Base-by-base conservation (phyloP, 2,797 vertebrate species). In the Amniataba percoides region DNA sequence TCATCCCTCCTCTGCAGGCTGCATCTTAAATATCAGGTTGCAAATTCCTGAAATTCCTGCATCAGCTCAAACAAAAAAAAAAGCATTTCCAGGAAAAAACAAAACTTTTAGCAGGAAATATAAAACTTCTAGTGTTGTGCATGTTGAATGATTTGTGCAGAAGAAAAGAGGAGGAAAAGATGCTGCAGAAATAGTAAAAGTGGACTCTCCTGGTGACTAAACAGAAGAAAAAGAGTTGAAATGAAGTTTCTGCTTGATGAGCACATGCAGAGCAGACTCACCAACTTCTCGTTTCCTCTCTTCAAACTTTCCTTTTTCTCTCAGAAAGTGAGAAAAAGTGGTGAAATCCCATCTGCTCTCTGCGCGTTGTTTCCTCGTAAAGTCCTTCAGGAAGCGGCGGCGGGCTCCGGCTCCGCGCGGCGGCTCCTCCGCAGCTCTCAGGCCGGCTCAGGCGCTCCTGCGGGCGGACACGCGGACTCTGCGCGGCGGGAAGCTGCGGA, bases 11-110 rank as follows among this genome's bases (percentile, higher is more conserved):
- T 42, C 5, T 7, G 49, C 49, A 31, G 15, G 31, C 70, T 15
- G 23, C 31, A 58, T 69, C 49, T 65, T 65, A 66, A 79, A 95
- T 95, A 96, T 97, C 95, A 95, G 95, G 95, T 97, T 97, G 95
- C 96, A 96, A 88, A 97, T 97, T 95, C 95, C 96, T 96, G 93
- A 92, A 93, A 97, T 97, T 97, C 96, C 96, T 94, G 90, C 87
- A 86, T 93, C 93, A 95, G 56, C 19, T 45, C 40, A 21, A 84
- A 55, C 69, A 53, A 71, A 80, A 45, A 57, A 46, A 31, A 31
- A 13, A 34, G 2, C 3, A 3, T 45, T 36, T 15, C 5, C 43
- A 45, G 18, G 15, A 45, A 45, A 45, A 18, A 2, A 45, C 8
- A 2, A 45, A 2, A 45, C 43, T 7, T 45, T 2, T 16, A 45